These are phyloP conservation scores for Mantis religiosa DNA, from an alignment of 2,888 invertebrate species.

Conservation along the genomic window DNA sequence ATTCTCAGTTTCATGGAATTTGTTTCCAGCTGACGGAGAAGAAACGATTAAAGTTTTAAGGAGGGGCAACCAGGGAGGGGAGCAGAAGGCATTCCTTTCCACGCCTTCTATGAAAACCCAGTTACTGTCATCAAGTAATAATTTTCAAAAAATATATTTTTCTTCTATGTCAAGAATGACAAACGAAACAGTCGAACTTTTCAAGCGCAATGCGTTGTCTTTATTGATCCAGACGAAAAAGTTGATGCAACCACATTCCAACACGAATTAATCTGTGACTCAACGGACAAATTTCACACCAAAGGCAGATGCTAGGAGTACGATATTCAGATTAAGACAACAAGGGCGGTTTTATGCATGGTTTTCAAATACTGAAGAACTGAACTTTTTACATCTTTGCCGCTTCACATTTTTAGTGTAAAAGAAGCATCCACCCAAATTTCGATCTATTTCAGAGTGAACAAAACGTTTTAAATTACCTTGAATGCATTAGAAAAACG, in stretches of 20 bases:
- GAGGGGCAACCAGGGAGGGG: background rate
- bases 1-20: background rate
- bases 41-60: background rate
- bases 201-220: background rate
- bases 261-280: background rate
- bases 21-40: background rate
- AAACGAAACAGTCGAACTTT: background rate
- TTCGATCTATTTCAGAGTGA: too few species aligned
- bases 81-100: background rate
- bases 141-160: background rate
- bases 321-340: background rate
- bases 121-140: background rate
- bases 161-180: background rate
- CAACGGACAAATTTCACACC: background rate
- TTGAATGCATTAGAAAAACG: too few species aligned
- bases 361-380: too few species aligned
- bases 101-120: background rate
- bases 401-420: too few species aligned
- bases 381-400: too few species aligned
- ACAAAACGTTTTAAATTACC: too few species aligned
- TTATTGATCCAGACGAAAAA: background rate
- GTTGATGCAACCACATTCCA: background rate
- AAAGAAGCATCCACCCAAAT: too few species aligned
- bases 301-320: background rate
- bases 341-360: too few species aligned